Base-by-base conservation (phyloP, 2,888 invertebrate genomes). In the Abrostola tripartita region DNA sequence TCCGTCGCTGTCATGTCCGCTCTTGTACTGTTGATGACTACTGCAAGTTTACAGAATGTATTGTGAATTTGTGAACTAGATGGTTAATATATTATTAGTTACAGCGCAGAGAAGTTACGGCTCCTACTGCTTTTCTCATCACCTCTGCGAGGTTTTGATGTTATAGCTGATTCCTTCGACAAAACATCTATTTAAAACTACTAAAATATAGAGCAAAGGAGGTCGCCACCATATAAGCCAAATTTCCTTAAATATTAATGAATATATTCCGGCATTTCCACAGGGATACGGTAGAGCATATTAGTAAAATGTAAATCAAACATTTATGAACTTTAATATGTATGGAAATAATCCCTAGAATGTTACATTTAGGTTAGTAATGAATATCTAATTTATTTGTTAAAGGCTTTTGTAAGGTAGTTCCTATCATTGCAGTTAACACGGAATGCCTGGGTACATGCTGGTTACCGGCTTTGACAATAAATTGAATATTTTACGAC, bases 401-500 rank as follows among this genome's bases (percentile, higher is more conserved):
- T 41, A 9, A 60, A 71, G 54, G 40, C 47, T 60, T 35, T 55
- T 56, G 42, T 60, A 47, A 44, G 42, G 51, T 52, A 36, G 51
- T 52, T 55, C 35, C 42, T 42, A 55, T 53, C 61, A n/a, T n/a
- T n/a, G n/a, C n/a, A 74, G 60, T 70, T 78, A 57, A 65, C 58
- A 65, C 38, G 52, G 67, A 78, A 75, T 65, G 59, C 56, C 67
- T 76, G 68, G 68, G 41, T 61, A 55, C 42, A 41, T 49, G 36
- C 53, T 81, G 73, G 76, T 78, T 80, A 76, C 65, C 68, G 68
- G 78, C 69, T 80, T 72, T 79, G 80, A 83, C 84, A 78, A 87
- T 87, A 86, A 87, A 85, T 86, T 86, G 77, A 81, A 86, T 84
- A 87, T 85, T 87, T 88, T 86, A 88, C 81, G 78, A 77, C 79